Evolutionary conservation across 2,888 invertebrate species (phyloP), one percentile per base, ranked within the genome.

Genomic region (Tillus elongatus): DNA sequence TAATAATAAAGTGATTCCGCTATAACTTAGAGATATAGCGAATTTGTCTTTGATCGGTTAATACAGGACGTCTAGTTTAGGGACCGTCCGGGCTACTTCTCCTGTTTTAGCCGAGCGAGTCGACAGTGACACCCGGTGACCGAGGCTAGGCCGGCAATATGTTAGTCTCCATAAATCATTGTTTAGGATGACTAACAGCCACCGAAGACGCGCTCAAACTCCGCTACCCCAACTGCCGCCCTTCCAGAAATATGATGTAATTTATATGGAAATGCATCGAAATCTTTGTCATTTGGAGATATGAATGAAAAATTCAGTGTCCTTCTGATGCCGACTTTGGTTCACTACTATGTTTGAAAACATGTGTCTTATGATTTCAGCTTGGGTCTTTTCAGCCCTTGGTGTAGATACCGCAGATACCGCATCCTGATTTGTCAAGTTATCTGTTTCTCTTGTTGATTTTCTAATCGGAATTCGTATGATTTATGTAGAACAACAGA

Each of bases 221-320:
- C 24, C 6, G 49, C 48, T 19, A 6, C 24, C 51, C 51, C 48
- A 56, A 57, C 53, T 55, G 46, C 39, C 51, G 43, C 46, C 54
- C 54, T 59, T 58, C 57, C 61, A 64, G 64, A 67, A 67, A 68
- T 68, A 68, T 67, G 63, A 67, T 64, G 67, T 68, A 66, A 68
- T 68, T 68, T 68, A 68, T 68, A 68, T 68, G 68, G 67, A 68
- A 68, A 68, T 68, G 61, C 63, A 62, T 60, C 61, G 61, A 60
- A 63, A 64, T 64, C 63, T 63, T 60, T 64, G 64, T 63, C 64
- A 64, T 64, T 66, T 60, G 56, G 56, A 57, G 64, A 65, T 65
- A 64, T 63, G 64, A 64, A 65, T 64, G 65, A 63, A 65, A 64
- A 65, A 64, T 64, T 63, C 57, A 55, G 57, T 56, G 59, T 56